Percentiles rank a stretch among this genome's conserved stretches.
These are phyloP conservation scores for Oncorhynchus mykiss DNA, from an alignment of 2,113 vertebrate species.

Conservation along the genomic window DNA sequence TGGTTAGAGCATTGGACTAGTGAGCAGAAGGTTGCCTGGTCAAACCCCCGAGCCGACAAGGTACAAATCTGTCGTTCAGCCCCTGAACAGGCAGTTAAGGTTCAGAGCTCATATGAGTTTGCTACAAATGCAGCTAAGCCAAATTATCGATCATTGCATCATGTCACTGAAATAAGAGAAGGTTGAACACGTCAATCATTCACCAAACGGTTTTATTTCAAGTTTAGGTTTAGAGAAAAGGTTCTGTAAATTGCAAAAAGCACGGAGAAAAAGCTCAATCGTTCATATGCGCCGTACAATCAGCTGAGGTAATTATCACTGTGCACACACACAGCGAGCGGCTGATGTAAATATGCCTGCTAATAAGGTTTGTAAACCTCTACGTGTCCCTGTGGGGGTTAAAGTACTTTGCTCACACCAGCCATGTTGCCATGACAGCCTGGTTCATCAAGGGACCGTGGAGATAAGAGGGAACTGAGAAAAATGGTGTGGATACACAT, in stretches of 20 bases:
- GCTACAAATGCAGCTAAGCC: too few species aligned
- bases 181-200: background rate
- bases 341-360: conserved; percentile 28
- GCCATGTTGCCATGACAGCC: conserved; percentile 21
- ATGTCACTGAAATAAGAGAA: too few species aligned
- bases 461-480: conserved; percentile 40
- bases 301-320: conserved; percentile 32
- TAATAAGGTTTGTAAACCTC: conserved; percentile 34
- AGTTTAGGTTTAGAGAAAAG: background rate
- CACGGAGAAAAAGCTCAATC: background rate
- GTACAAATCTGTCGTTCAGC: too few species aligned
- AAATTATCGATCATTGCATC: too few species aligned
- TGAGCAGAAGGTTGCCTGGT: too few species aligned
- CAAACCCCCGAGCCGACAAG: too few species aligned
- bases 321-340: conserved; percentile 11
- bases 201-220: background rate
- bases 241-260: background rate
- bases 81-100: too few species aligned
- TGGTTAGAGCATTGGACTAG: too few species aligned
- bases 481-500: background rate
- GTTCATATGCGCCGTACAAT: conserved; percentile 26
- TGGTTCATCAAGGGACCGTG: conserved; percentile 34
- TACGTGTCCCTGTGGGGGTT: conserved; percentile 5
- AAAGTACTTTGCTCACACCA: background rate
- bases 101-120: too few species aligned